phyloP scores from a whole-genome alignment of 2,797 vertebrate species.

The Lagocephalus sceleratus region DNA sequence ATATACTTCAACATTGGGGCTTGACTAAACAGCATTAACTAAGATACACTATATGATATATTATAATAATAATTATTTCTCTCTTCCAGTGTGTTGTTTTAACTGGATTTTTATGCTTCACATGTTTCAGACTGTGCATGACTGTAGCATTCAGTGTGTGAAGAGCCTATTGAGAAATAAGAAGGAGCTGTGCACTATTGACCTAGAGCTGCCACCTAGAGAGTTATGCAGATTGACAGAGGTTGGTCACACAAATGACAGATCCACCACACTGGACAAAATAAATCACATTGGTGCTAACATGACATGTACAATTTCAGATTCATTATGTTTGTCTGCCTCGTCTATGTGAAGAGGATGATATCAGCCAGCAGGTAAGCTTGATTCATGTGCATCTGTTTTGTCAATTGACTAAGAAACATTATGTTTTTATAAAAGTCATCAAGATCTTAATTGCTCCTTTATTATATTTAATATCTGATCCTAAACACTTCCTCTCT shows the following conservation, averaged over 20 bases:
- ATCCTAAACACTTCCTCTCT: too few species aligned
- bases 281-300: conserved; percentile 1
- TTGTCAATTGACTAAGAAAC: too few species aligned
- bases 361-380: conserved; percentile 68
- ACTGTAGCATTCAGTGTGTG: conserved; percentile 80
- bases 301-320: conserved; percentile 53
- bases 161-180: conserved; percentile 87
- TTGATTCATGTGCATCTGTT: not conserved
- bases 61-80: too few species aligned
- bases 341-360: conserved; percentile 70
- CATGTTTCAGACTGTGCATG: conserved; percentile 82
- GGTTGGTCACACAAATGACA: conserved; percentile 66
- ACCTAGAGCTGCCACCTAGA: conserved; percentile 75
- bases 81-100: too few species aligned
- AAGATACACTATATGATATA: too few species aligned
- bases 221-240: conserved; percentile 78
- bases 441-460: too few species aligned
- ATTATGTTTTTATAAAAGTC: too few species aligned
- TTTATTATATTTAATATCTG: too few species aligned
- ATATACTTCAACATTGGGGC: too few species aligned
- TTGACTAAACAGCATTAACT: too few species aligned
- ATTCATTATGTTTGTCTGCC: conserved; percentile 80
- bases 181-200: conserved; percentile 86
- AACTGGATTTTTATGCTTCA: too few species aligned
- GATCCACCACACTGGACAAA: not conserved